These are phyloP conservation scores for Sisor rabdophorus DNA, from an alignment of 2,113 vertebrate species.

Conservation along the genomic window DNA sequence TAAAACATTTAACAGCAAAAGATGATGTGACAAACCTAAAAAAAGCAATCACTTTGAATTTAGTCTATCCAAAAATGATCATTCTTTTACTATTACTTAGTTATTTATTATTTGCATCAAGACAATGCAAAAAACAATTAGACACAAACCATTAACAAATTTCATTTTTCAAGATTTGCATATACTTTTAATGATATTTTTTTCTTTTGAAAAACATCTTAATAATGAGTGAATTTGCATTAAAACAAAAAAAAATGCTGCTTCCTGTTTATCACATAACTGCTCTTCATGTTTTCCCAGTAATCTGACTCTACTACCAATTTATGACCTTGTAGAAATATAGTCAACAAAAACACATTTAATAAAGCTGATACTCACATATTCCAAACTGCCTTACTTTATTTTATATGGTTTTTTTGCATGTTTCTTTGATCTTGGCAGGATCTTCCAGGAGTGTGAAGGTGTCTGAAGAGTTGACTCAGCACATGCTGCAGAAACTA, in stretches of 20 bases:
- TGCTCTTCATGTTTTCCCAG: not conserved
- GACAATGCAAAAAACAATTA: too few relatives aligned
- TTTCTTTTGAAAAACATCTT: not conserved
- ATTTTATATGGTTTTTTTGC: not conserved
- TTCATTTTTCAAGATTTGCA: not conserved
- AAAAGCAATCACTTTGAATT: not conserved
- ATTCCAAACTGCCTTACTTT: not conserved
- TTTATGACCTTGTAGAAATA: not conserved
- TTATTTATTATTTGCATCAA: not conserved
- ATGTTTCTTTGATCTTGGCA: constrained; percentile 51
- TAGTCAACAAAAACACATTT: not conserved
- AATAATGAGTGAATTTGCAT: not conserved
- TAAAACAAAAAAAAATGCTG: not conserved
- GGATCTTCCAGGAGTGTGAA: constrained; percentile 86
- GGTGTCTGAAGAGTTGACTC: constrained; percentile 76
- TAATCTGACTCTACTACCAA: not conserved
- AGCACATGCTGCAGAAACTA: constrained; percentile 85
- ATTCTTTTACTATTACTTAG: not conserved
- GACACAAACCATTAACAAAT: too few relatives aligned
- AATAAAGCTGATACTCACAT: not conserved
- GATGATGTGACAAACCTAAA: not conserved
- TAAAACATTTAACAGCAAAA: not conserved
- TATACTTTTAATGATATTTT: not conserved
- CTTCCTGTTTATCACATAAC: not conserved
- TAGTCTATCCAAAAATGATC: not conserved